Conservation (phyloP, 2,113 vertebrate genomes). For the Amazona guildingii region DNA sequence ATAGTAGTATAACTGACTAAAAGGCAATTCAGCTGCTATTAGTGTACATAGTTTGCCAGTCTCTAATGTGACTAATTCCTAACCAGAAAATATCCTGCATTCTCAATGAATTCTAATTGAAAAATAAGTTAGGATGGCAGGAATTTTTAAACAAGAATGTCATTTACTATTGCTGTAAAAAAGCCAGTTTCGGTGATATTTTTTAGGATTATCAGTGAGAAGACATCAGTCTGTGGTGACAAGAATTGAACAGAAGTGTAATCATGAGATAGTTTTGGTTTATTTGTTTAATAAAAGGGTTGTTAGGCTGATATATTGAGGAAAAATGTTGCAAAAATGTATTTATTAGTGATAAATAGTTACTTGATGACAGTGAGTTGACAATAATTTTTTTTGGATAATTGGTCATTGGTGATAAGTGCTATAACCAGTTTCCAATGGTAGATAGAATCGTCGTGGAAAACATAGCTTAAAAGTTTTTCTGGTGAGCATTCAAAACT, state of each 20-base stretch:
- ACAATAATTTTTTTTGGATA: not conserved
- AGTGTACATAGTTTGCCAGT: not conserved
- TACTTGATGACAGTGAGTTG: not conserved
- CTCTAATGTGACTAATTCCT: not conserved
- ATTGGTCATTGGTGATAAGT: not conserved
- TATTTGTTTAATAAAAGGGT: constrained; percentile 1
- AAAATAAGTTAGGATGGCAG: not conserved
- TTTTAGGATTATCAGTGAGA: constrained; percentile 28
- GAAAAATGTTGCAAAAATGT: not conserved
- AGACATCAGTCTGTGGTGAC: not conserved
- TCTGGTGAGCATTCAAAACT: not conserved
- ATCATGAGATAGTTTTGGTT: not conserved
- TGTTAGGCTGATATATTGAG: not conserved
- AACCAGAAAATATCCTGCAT: not conserved
- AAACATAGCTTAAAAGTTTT: not conserved
- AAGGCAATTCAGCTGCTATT: not conserved
- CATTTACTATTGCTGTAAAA: not conserved
- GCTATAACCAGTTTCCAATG: not conserved
- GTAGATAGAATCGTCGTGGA: not conserved
- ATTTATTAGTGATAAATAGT: not conserved
- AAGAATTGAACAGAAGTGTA: not conserved
- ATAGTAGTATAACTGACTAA: not conserved
- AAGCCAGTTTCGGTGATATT: not conserved
- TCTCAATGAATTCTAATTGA: not conserved
- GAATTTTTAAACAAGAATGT: constrained; percentile 6